A percentile compares a stretch with the other conserved stretches of the same genome.
Conservation (phyloP, 2,113 vertebrate species). For the Myotis yumanensis region DNA sequence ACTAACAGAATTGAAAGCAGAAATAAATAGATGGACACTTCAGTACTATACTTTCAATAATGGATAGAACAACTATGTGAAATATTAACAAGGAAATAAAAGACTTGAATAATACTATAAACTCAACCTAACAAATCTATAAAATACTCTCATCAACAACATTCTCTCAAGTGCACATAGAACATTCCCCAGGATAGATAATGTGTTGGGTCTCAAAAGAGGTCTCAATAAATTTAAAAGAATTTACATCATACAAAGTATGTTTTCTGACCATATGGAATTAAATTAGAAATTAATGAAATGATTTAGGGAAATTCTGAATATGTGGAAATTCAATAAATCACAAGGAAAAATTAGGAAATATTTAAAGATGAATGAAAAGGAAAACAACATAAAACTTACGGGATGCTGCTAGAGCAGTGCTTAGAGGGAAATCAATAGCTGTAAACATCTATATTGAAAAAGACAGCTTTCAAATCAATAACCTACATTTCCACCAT, state of each 20-base stretch:
- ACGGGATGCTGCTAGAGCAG: neutral
- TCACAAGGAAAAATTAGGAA: neutral
- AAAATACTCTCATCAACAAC: neutral
- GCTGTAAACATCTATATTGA: neutral
- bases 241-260: neutral
- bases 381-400: neutral
- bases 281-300: constrained; percentile 6
- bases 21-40: neutral
- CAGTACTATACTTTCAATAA: neutral
- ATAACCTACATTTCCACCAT: neutral
- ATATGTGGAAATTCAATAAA: neutral
- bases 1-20: neutral
- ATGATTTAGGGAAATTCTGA: neutral
- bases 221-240: neutral
- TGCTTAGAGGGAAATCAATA: neutral
- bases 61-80: neutral
- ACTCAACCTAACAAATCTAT: neutral
- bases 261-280: neutral
- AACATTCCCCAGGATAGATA: neutral
- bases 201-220: neutral
- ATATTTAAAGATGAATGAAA: neutral
- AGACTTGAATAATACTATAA: neutral
- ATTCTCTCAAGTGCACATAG: neutral
- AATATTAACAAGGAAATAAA: neutral
- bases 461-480: neutral